Base-by-base conservation (phyloP, 1,140 invertebrate species). In the Leptinotarsa undecemlineata region DNA sequence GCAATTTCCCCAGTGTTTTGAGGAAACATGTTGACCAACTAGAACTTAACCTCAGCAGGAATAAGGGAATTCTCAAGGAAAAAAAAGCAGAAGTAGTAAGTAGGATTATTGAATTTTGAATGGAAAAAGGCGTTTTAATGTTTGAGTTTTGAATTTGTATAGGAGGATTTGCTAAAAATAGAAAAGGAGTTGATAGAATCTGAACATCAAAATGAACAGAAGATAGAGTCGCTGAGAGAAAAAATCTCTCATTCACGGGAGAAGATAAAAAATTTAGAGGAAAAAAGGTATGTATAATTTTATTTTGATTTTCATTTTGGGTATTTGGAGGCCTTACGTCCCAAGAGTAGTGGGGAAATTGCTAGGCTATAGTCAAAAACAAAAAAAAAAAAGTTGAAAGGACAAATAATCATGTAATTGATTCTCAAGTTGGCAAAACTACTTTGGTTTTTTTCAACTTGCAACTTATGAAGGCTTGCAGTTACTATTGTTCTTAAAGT, bases 161-260 rank as follows among this genome's bases (percentile, higher is more conserved):
- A 71, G 69, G 48, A 60, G 19, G 19, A 71, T 15, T 17, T 71
- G 26, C 15, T 57, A 21, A 23, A 23, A 17, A 61, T 20, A 71
- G 14, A 26, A 20, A 61, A 71, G 6, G 21, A 57, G 14, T 61
- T 71, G 17, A 4, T 60, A 23, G 23, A 60, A 23, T 14, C 17
- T 2, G 23, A 17, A 23, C 14, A 4, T 21, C 11, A 71, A 60
- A 33, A 23, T 17, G 15, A 71, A 71, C 48, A 71, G 23, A 23
- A 60, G 60, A 11, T 33, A 23, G 48, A 71, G 11, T 21, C 57
- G 5, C n/a, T 71, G 8, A 48, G 57, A 61, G 4, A 33, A 23
- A 71, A 71, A 71, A 26, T 71, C 26, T 60, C 21, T 21, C 6
- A 23, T n/a, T 6, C 57, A 20, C 11, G 60, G 19, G 66, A 26